Base-by-base conservation (phyloP, 2,888 invertebrate species). In the Creontiades dilutus region DNA sequence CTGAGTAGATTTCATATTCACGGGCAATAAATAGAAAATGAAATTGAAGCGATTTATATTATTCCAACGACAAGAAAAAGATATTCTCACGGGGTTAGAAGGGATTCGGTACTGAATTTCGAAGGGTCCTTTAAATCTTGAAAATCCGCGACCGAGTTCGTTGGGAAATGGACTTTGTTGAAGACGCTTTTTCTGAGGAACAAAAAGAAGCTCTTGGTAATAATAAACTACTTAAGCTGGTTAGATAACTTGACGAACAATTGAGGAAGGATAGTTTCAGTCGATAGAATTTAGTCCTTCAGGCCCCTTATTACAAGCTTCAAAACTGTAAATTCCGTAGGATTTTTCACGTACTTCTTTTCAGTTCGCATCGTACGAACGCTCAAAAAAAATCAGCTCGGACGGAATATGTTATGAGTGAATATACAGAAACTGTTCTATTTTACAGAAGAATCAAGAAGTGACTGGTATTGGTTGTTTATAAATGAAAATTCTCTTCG, bases 1-100 rank as follows among this genome's bases (percentile, higher is more conserved):
- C 48, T 47, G 81, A 16, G 80, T 47, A 19, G 82, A 52, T 52
- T 82, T 82, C 27, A 48, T 82, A 82, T 82, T 82, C 82, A 82
- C 27, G 82, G 82, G 82, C 82, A 52, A 82, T 82, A 52, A 82
- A 82, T 82, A 82, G 82, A 52, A 82, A 82, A 82, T 52, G 82
- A 52, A 82, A 82, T 82, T 82, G 52, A 52, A 82, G 48, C 52
- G 23, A 82, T 48, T 82, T 47, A 52, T 82, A 82, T 82, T 82
- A 82, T 82, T 82, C 52, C 52, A 23, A 47, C 52, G 52, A 27
- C 52, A 27, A 19, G 82, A 23, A 47, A 47, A 47, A 81, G 48
- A 48, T 7, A 12, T 81, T 81, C 13, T 19, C 28, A 12, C 3
- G 14, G 81, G 48, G 48, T 19, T 13, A 19, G 19, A 48, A n/a